Evolutionary conservation across 2,888 invertebrate genomes (phyloP).

Genomic region (Hylaea fasciaria): DNA sequence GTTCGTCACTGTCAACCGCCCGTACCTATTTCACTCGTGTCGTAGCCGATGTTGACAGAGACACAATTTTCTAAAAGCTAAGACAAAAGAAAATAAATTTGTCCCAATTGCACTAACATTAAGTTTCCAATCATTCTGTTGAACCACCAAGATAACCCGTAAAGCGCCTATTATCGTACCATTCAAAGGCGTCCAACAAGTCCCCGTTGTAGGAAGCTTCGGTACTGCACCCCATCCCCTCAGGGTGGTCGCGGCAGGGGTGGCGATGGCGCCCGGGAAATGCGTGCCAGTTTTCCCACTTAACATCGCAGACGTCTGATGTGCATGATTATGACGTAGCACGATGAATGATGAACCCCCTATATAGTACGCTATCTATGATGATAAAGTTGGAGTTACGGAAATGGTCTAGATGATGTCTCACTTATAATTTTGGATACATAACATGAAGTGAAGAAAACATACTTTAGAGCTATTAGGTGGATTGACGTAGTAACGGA

Average conservation of each 20-base stretch:
- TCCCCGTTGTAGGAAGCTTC: constrained; percentile 1
- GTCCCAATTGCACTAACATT: no score
- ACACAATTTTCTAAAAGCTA: no score
- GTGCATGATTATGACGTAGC: constrained; percentile 57
- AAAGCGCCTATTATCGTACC: background rate
- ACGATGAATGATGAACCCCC: constrained; percentile 8
- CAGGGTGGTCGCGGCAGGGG: constrained; percentile 52
- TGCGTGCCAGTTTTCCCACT: constrained; percentile 78
- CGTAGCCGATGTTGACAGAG: no score
- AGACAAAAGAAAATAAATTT: no score
- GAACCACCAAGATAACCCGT: background rate
- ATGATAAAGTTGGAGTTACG: no score
- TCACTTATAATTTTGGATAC: no score
- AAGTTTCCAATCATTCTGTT: no score
- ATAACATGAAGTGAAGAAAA: no score
- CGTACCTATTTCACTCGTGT: no score
- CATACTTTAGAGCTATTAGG: no score
- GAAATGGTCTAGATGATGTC: background rate
- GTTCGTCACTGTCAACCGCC: no score
- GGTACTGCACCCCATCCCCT: constrained; percentile 17
- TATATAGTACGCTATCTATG: no score
- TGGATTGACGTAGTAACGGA: background rate
- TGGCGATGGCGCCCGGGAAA: constrained; percentile 69
- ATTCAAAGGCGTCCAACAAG: background rate
- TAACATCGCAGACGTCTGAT: constrained; percentile 63